Evolutionary conservation across 2,888 invertebrate species (phyloP), one percentile per base, ranked within the genome.

Genomic region (Cordylochernes scorpioides): DNA sequence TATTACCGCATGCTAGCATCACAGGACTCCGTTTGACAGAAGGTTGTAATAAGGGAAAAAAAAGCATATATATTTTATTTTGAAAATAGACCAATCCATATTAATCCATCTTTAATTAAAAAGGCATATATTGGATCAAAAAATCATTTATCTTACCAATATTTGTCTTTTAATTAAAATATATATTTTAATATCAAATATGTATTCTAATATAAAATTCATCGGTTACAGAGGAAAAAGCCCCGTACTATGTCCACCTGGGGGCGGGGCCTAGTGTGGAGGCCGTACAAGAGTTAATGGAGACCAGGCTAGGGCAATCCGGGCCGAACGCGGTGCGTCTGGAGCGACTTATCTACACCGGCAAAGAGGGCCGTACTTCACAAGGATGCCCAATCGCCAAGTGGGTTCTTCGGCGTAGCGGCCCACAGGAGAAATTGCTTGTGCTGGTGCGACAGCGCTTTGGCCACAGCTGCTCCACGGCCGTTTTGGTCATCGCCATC

Each of bases 301-400:
- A 88, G 58, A 61, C 65, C 35, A 65, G 84, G 54, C 54, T 33
- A 19, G 38, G 8, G n/a, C n/a, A n/a, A n/a, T n/a, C n/a, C n/a
- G n/a, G n/a, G n/a, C n/a, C n/a, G 15, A 68, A 70, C 39, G 80
- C 82, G 34, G 58, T 88, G 37, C 63, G 88, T 42, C 73, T 91
- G 44, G 88, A 91, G 52, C 86, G 84, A 55, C 68, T 88, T 29
- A 65, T 75, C 36, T 88, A 84, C 49, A 84, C 86, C 3, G 84
- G 84, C 24, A 86, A 84, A 53, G 88, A 88, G 58, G 88, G 88
- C 9, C 86, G 84, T 56, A 84, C 84, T 8, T 67, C 70, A 3
- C 77, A 82, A 48, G 88, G 88, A 16, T 91, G 88, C 57, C 91
- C 88, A 4, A 67, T 88, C 50, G 84, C 86, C 28, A 88, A 88